A percentile compares a stretch with the other conserved stretches of the same genome.
Evolutionary conservation across 2,797 vertebrate genomes (phyloP).

Genomic region (Gorsachius magnificus): DNA sequence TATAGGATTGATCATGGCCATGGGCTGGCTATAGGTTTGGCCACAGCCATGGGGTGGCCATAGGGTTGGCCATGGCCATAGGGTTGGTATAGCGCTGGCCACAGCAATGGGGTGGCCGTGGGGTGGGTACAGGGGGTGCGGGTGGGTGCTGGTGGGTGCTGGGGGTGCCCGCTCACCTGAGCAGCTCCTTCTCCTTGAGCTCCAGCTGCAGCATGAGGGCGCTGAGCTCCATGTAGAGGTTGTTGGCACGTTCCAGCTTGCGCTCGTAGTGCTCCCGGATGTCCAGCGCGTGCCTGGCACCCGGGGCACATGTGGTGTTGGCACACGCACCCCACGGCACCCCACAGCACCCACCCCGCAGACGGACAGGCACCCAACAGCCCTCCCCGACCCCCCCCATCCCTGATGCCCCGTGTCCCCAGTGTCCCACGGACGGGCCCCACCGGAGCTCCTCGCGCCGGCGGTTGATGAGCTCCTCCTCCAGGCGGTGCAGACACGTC

Average conservation of each 20-base stretch:
- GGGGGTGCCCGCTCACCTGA: conserved; percentile 77
- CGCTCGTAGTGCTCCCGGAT: conserved; percentile 97
- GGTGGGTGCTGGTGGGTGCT: not conserved
- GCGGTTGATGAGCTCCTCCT: conserved; percentile 94
- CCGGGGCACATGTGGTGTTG: not conserved
- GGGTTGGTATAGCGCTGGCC: not conserved
- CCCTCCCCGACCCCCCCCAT: too few species aligned
- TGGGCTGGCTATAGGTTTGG: not conserved
- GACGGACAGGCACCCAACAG: not conserved
- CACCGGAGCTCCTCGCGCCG: conserved; percentile 95
- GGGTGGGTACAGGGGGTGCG: too few species aligned
- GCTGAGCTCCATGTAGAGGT: conserved; percentile 97
- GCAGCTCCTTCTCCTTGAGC: conserved; percentile 94
- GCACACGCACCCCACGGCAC: not conserved
- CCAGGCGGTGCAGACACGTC: conserved; percentile 92
- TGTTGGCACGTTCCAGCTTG: conserved; percentile 95
- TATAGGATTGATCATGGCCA: too few species aligned
- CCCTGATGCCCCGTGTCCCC: not conserved
- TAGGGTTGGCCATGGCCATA: not conserved
- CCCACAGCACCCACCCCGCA: not conserved
- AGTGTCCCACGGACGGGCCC: not conserved
- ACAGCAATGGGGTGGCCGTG: not conserved
- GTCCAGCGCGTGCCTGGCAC: conserved; percentile 90
- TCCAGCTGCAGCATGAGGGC: conserved; percentile 97
- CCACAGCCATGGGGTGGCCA: not conserved